Evolutionary conservation across 1,140 invertebrate species (phyloP), one percentile per base, ranked within the genome.

Genomic region (Philaenus spumarius): DNA sequence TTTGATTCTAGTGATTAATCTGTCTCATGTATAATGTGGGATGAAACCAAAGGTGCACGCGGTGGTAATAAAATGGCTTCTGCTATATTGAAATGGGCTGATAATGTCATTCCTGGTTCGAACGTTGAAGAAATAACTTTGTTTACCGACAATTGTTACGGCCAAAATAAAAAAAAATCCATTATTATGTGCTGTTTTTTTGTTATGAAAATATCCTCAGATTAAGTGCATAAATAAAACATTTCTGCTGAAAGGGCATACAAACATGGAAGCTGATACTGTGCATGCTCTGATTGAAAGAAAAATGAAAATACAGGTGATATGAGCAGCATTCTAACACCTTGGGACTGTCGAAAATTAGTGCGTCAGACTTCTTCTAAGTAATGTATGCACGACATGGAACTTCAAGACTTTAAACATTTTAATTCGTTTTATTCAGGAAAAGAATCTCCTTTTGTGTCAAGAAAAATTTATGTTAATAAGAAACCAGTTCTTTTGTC

Each of bases 221-320:
- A 20, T 51, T 26, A 51, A 51, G 17, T 12, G 12, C 2, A 64
- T 61, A 12, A 42, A n/a, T 22, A 17, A 58, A 61, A 61, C 57
- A 51, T 63, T 50, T 58, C 26, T 61, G 9, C 12, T 54, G 7
- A 43, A 26, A 37, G 47, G 56, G 20, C 56, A 62, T 47, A 55
- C 60, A 20, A 46, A 62, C 23, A 59, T 64, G 52, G 56, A 56
- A 23, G 57, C 34, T 3, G 58, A 64, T 30, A 40, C 51, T 11
- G n/a, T n/a, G n/a, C n/a, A n/a, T n/a, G n/a, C n/a, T n/a, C n/a
- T n/a, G n/a, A n/a, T n/a, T n/a, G n/a, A 30, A 59, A 15, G 34
- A 55, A 64, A 43, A 59, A 20, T 59, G 63, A 66, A 61, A 61
- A 67, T 55, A 62, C 47, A 50, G 24, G 60, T 37, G 66, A 19